phyloP scores from a whole-genome alignment of 2,113 vertebrate species.

The Falcunculus frontatus region DNA sequence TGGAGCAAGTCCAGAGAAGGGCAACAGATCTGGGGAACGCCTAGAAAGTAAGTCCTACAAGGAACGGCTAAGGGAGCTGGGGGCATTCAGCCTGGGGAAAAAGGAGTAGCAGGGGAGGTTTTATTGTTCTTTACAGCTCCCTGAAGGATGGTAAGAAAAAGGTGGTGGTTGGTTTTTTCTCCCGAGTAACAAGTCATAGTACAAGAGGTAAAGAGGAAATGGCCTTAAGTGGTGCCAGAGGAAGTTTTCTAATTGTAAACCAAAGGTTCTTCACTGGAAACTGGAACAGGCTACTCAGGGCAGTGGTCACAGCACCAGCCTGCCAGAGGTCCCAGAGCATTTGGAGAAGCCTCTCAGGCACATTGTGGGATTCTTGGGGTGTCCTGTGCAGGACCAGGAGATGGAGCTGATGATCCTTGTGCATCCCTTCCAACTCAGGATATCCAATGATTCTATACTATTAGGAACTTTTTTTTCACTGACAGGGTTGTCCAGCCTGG shows the following conservation, averaged over 20 bases:
- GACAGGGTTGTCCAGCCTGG: neutral
- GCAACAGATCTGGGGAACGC: neutral
- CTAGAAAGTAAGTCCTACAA: neutral
- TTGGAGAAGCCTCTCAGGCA: neutral
- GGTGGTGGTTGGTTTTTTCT: neutral
- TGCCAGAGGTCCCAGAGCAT: neutral
- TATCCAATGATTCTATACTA: neutral
- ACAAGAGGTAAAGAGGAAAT: neutral
- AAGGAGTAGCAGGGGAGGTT: neutral
- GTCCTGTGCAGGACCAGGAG: neutral
- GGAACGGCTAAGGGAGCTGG: accelerated
- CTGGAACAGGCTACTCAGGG: neutral
- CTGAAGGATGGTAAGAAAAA: neutral
- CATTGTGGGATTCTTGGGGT: neutral
- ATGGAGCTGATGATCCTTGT: too few species aligned
- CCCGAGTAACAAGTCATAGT: neutral
- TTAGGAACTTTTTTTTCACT: neutral
- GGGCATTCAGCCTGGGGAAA: neutral
- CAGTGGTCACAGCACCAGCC: neutral
- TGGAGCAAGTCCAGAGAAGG: neutral
- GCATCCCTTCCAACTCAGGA: neutral
- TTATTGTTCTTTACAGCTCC: neutral
- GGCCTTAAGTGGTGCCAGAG: neutral
- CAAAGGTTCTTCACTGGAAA: neutral
- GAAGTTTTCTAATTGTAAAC: neutral